Base-by-base conservation (phyloP, 64 coral and sea anemone genomes). In the Trachythela sp. region DNA sequence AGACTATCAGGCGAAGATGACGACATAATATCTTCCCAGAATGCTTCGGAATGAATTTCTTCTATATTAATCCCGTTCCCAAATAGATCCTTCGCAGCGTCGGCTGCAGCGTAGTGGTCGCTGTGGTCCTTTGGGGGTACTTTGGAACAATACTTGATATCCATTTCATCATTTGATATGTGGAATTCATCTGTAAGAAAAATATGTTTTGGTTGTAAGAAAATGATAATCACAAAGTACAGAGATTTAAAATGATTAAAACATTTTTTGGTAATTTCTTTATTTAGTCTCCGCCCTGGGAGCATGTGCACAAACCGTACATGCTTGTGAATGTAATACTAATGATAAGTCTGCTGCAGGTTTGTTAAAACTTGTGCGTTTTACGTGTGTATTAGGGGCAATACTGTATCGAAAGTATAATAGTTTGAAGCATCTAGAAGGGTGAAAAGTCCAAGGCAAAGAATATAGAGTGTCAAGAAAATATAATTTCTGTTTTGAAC, bases 51-150 rank as follows among this genome's bases (percentile, higher is more conserved):
- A n/a, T 99, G 93, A 76, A 99, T 99, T 49, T 99, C 96, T 31
- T 99, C 93, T 51, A 99, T 17, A 94, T 50, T 70, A 94, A 80
- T 80, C 13, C 75, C 91, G 52, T 99, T 99, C 33, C 96, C 96
- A 87, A 99, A 99, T 85, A 99, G 91, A 91, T 99, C 96, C 72
- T 99, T 99, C 7, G 96, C 96, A 33, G 96, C 96, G 91, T 99
- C 96, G n/a, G 96, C 93, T 32, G 93, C 96, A 35, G 96, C 96
- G 41, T 51, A 88, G 15, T 99, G 93, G 13, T 99, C 96, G 39
- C 89, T 90, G 70, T 92, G 18, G 20, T 93, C 75, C 42, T 88
- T 45, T 34, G 75, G 83, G 49, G 84, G 86, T 85, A 90, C 20
- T 22, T 89, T 88, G 54, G 76, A 48, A 8, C 67, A 75, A 31